Evolutionary conservation across 2,888 invertebrate species (phyloP).

Genomic region (Sclerodermus sp.): DNA sequence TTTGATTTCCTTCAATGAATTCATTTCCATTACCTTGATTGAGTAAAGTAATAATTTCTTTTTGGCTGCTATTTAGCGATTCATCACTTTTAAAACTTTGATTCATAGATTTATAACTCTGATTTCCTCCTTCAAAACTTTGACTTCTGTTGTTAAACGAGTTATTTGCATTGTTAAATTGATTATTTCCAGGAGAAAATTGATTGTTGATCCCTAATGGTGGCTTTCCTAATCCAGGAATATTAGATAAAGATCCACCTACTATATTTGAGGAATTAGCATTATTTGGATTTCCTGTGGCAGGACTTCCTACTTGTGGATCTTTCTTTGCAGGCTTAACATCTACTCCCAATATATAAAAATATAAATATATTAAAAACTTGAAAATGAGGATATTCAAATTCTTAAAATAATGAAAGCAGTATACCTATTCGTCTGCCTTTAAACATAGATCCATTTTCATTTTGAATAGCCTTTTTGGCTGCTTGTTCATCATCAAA

Average conservation of each 20-base stretch:
- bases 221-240: constrained; percentile 23
- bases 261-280: constrained; percentile 5
- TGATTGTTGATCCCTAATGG: constrained; percentile 43
- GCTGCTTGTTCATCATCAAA: constrained; percentile 77
- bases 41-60: not conserved
- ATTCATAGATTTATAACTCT: constrained; percentile 29
- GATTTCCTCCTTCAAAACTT: constrained; percentile 35
- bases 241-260: too few species aligned
- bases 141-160: constrained; percentile 38
- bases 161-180: constrained; percentile 34
- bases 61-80: constrained; percentile 7
- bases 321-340: constrained; percentile 54
- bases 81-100: constrained; percentile 14
- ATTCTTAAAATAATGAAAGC: not conserved
- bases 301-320: constrained; percentile 20
- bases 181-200: constrained; percentile 32
- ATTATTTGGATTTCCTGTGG: too few species aligned
- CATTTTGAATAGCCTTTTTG: constrained; percentile 71
- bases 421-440: constrained; percentile 73
- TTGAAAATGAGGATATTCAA: not conserved
- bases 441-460: constrained; percentile 71
- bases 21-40: constrained; percentile 22
- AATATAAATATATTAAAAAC: not conserved
- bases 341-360: constrained; percentile 34
- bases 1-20: constrained; percentile 27